Percentiles rank a stretch among this genome's conserved stretches.
phyloP scores from a whole-genome alignment of 2,888 invertebrate species.

The Dicyrtomina minuta region DNA sequence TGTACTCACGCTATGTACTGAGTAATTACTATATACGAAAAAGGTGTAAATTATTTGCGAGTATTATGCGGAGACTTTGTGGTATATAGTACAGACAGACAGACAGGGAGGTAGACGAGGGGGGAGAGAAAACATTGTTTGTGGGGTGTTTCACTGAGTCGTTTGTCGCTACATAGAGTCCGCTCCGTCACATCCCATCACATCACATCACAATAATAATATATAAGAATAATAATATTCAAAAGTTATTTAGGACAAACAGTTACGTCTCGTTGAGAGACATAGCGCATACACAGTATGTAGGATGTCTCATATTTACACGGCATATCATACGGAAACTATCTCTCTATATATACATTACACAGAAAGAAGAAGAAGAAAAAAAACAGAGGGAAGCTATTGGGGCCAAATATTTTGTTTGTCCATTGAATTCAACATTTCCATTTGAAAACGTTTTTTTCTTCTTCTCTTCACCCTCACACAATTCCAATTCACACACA shows the following conservation, averaged over 20 bases:
- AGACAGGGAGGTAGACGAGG: no score
- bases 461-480: background rate
- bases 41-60: no score
- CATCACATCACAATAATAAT: background rate
- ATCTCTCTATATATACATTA: background rate
- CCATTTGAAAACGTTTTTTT: background rate
- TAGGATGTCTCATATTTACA: background rate
- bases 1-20: no score
- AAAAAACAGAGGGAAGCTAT: slow-evolving; percentile 2
- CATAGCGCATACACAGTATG: background rate
- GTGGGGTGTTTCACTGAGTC: no score
- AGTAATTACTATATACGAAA: no score
- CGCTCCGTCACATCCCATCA: background rate
- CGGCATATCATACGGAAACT: no score
- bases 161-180: no score
- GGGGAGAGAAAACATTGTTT: background rate
- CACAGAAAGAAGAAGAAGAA: background rate
- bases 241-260: slow-evolving; percentile 29
- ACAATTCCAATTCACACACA: background rate
- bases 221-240: slow-evolving; percentile 1
- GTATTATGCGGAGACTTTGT: no score
- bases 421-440: slow-evolving; percentile 13
- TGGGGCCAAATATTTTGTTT: slow-evolving; percentile 19
- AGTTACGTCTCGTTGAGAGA: slow-evolving; percentile 18
- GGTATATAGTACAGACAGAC: no score